Base-by-base conservation (phyloP, 2,888 invertebrate genomes). In the Drosophila kokeensis region DNA sequence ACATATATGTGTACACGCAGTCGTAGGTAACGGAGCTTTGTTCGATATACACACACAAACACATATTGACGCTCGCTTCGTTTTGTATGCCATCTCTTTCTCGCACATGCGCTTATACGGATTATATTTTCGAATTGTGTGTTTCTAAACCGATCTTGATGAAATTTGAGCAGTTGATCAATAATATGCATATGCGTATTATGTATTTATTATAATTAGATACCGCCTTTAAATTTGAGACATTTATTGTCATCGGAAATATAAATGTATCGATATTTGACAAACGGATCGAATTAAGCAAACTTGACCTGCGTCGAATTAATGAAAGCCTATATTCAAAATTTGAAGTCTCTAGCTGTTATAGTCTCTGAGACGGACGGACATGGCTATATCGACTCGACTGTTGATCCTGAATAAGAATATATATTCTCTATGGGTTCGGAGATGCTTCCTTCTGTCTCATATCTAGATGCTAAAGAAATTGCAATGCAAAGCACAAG, bases 91-190 rank as follows among this genome's bases (percentile, higher is more conserved):
- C 15, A 36, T 15, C 36, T 36, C 36, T 15, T 7, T 36, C 36
- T 36, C 36, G 0, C 36, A 36, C 36, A 7, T 36, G 36, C 36
- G 6, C 6, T 0, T 10, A 32, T 0, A 0, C 32, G 0, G 2
- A 11, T 0, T 21, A 0, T 42, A 42, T 42, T 42, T 42, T 42
- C 6, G 6, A 42, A 0, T n/a, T n/a, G 18, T 1, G 38, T 3
- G 38, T 38, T 18, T 38, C 38, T 38, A 4, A 38, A 1, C 38
- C 4, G 38, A n/a, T 40, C 40, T 10, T 4, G n/a, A n/a, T 40
- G 10, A 40, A 38, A 38, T 38, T 30, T 32, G 30, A 0, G 30
- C 30, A 30, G 8, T 38, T n/a, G 4, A 10, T 40, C 38, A 40
- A 0, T 8, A 38, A 18, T 38, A 38, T 38, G 18, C 7, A 38